These are phyloP conservation scores for Clusia tigrina DNA, from an alignment of 2,888 invertebrate species.

Conservation along the genomic window DNA sequence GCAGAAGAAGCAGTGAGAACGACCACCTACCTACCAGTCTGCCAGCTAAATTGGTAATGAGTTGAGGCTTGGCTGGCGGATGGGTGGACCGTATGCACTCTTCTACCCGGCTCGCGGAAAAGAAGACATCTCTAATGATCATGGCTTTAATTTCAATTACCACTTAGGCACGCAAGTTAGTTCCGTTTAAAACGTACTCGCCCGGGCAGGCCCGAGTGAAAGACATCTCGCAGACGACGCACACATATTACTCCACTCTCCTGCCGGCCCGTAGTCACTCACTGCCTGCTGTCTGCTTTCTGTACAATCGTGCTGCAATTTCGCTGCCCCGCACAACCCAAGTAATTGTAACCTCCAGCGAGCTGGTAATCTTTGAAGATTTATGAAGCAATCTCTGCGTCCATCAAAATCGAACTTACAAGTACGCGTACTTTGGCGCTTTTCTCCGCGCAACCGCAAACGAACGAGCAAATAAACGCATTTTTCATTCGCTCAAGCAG, in stretches of 20 bases:
- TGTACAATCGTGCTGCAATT: background rate
- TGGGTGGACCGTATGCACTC: background rate
- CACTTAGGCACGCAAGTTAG: background rate
- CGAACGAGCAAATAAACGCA: conserved; percentile 6
- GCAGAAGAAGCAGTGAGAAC: conserved; percentile 6
- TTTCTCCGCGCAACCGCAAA: background rate
- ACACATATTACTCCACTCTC: background rate
- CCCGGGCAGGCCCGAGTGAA: too few relatives aligned
- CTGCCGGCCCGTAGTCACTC: background rate
- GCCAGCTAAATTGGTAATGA: background rate
- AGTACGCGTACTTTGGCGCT: background rate
- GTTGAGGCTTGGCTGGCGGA: background rate
- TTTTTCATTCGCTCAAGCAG: background rate
- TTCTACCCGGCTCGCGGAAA: background rate
- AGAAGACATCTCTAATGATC: background rate
- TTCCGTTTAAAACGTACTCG: background rate
- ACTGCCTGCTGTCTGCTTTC: background rate
- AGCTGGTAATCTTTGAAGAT: background rate
- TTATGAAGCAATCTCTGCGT: conserved; percentile 10
- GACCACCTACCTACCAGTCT: conserved; percentile 2
- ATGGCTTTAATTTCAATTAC: background rate
- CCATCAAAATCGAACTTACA: conserved; percentile 5
- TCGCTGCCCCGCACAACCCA: background rate
- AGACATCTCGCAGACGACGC: too few relatives aligned
- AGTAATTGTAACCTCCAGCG: conserved; percentile 8